phyloP scores from a whole-genome alignment of 37 sponge, comb jelly and placozoan genomes.

The Diacarnus erythraeanus region DNA sequence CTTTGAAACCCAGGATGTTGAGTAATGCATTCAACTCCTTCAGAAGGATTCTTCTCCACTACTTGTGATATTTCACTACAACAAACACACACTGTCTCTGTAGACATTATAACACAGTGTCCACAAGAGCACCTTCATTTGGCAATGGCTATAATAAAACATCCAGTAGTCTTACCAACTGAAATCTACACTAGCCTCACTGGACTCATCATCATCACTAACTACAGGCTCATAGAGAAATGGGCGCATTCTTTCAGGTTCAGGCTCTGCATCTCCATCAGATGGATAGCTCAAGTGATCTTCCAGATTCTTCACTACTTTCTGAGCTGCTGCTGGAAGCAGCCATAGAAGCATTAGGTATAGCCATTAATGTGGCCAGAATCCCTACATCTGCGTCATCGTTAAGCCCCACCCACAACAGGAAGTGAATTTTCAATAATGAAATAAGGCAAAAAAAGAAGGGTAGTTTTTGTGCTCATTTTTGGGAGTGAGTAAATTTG shows the following conservation, averaged over 20 bases:
- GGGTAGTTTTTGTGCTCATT: background rate
- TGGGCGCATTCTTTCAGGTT: background rate
- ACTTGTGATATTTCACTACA: background rate
- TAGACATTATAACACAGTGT: background rate
- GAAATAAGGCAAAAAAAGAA: background rate
- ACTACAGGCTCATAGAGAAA: background rate
- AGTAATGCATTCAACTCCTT: background rate
- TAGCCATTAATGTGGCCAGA: too few relatives aligned
- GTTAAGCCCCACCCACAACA: background rate
- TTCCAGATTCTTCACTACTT: background rate
- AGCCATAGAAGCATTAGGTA: background rate
- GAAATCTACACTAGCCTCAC: background rate
- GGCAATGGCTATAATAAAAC: background rate
- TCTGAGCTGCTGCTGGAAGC: background rate
- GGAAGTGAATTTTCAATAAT: background rate
- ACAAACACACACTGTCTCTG: background rate
- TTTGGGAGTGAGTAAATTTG: background rate
- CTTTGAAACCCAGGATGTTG: background rate
- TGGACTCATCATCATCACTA: background rate
- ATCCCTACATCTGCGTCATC: background rate
- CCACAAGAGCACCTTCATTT: background rate
- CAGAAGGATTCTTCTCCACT: background rate
- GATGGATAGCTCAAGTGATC: background rate
- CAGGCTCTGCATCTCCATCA: background rate
- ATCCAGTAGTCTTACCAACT: background rate